Conservation (phyloP, 1,140 invertebrate genomes). For the Drosophila nebulosa region DNA sequence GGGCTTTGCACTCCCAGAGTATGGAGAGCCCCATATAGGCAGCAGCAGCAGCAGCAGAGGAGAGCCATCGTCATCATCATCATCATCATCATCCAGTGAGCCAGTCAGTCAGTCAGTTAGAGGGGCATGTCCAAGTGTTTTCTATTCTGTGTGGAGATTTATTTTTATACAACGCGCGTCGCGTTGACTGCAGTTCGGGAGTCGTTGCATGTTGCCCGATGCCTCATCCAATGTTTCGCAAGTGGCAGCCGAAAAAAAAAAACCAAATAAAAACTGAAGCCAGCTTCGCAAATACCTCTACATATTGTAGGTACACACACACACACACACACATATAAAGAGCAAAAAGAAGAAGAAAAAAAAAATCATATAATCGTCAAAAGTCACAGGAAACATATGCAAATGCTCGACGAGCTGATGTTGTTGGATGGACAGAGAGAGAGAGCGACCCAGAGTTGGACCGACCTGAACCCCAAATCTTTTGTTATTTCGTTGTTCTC, state of each 20-base stretch:
- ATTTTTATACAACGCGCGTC: conserved; percentile 73
- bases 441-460: conserved; percentile 1
- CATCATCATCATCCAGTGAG: not conserved
- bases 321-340: conserved; percentile 60
- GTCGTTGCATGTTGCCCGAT: conserved; percentile 15
- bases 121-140: conserved; percentile 30
- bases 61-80: too few relatives aligned
- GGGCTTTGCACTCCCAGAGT: conserved; percentile 53
- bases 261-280: conserved; percentile 70
- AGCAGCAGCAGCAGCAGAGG: conserved; percentile 12
- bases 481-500: conserved; percentile 62
- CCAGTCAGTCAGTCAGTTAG: not conserved
- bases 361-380: conserved; percentile 79
- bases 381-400: conserved; percentile 79
- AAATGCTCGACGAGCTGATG: conserved; percentile 53
- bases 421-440: conserved; percentile 27
- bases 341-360: conserved; percentile 36
- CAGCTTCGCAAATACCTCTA: conserved; percentile 36
- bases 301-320: not conserved
- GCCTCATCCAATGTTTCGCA: conserved; percentile 50
- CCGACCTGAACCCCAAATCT: conserved; percentile 35
- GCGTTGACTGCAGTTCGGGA: conserved; percentile 45
- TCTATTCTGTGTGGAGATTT: conserved; percentile 74
- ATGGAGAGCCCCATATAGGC: not conserved
- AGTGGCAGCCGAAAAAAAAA: conserved; percentile 56